These are phyloP conservation scores for Musca vetustissima DNA, from an alignment of 1,140 invertebrate genomes.

Conservation along the genomic window DNA sequence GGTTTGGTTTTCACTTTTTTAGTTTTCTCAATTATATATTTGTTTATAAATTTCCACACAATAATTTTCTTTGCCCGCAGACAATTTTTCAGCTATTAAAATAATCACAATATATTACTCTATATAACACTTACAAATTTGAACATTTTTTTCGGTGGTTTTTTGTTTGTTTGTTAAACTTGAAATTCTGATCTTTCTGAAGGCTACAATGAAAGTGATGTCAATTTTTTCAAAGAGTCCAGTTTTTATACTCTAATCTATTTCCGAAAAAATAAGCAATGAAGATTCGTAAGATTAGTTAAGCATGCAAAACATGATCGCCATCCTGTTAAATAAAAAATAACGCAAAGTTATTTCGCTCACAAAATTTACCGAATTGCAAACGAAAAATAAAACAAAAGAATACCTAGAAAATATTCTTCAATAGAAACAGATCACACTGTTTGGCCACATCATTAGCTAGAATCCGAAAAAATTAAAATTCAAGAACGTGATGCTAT, in stretches of 20 bases:
- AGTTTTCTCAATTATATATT: no score
- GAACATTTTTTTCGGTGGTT: constrained; percentile 43
- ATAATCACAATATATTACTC: not conserved
- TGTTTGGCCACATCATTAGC: no score
- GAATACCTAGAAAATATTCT: not conserved
- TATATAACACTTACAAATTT: constrained; percentile 44
- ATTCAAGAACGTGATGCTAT: no score
- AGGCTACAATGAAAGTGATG: not conserved
- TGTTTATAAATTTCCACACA: no score
- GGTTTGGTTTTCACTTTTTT: no score
- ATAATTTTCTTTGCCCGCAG: not conserved
- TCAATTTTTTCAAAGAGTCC: not conserved
- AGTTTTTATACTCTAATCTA: not conserved
- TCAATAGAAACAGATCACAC: not conserved
- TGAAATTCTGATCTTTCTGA: constrained; percentile 27
- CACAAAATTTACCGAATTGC: not conserved
- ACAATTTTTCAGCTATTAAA: not conserved
- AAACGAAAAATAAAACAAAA: not conserved
- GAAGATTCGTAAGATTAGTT: constrained; percentile 29
- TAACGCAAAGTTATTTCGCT: not conserved
- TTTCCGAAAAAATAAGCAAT: not conserved
- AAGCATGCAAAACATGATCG: constrained; percentile 55
- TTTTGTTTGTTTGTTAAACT: constrained; percentile 26
- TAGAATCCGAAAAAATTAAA: no score
- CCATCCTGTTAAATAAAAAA: constrained; percentile 33